Percentiles rank a stretch among this genome's conserved stretches.
These are phyloP conservation scores for Caenorhabditis latens DNA, from an alignment of 1,140 invertebrate species.

Conservation along the genomic window DNA sequence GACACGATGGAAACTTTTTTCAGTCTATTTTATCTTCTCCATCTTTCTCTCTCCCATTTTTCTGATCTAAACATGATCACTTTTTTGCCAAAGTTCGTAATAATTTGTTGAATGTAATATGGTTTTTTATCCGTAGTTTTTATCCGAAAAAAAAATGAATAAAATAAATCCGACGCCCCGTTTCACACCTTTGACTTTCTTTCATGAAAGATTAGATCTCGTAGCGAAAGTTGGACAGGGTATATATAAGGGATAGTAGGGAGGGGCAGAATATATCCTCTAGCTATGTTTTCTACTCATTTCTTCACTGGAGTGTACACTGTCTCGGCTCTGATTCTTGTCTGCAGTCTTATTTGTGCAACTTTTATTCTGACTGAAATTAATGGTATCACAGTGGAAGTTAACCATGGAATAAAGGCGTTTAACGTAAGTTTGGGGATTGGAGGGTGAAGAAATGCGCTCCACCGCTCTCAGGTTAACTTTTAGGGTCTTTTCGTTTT, in stretches of 20 bases:
- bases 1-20: conserved; percentile 29
- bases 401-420: not conserved
- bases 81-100: conserved; percentile 45
- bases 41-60: not conserved
- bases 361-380: conserved; percentile 1
- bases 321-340: not conserved
- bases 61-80: conserved; percentile 5
- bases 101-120: conserved; percentile 44
- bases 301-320: not conserved
- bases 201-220: not conserved
- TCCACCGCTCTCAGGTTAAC: too few relatives aligned
- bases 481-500: too few relatives aligned
- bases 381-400: not conserved
- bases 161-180: conserved; percentile 10
- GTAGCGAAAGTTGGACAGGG: not conserved
- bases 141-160: not conserved
- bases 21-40: not conserved
- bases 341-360: not conserved
- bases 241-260: not conserved
- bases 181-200: conserved; percentile 28
- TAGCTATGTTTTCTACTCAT: conserved; percentile 18
- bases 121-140: not conserved
- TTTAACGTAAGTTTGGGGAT: not conserved
- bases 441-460: too few relatives aligned
- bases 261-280: not conserved